Conservation (phyloP, 2,888 invertebrate genomes). For the Eupithecia inturbata region DNA sequence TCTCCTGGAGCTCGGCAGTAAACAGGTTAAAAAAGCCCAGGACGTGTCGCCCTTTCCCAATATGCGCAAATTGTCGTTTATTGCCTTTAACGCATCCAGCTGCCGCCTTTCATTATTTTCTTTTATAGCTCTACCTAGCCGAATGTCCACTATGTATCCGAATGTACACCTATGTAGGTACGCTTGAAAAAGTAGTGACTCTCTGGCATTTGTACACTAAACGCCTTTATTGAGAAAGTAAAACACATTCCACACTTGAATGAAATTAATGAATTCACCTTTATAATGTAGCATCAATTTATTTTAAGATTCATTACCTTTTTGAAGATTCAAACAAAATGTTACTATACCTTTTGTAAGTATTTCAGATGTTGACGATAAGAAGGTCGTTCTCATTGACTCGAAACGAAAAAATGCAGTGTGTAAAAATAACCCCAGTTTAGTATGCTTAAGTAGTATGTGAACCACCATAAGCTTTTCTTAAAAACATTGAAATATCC, state of each 20-base stretch:
- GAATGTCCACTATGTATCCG: no score
- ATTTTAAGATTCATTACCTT: constrained; percentile 42
- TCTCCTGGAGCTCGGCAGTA: neutral
- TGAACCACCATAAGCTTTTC: neutral
- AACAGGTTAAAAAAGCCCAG: neutral
- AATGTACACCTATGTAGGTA: no score
- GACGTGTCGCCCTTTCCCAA: neutral
- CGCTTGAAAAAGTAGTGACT: neutral
- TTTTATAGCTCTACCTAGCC: neutral
- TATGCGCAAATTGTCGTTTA: neutral
- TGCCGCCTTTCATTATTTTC: neutral
- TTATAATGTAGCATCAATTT: constrained; percentile 36
- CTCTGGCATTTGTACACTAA: neutral
- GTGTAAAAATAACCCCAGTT: constrained; percentile 28
- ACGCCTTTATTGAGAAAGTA: constrained; percentile 2
- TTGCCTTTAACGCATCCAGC: neutral
- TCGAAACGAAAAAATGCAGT: constrained; percentile 26
- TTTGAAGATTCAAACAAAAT: constrained; percentile 41
- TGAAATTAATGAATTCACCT: constrained; percentile 35
- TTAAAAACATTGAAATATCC: neutral
- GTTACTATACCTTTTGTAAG: constrained; percentile 22
- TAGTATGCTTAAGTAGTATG: neutral
- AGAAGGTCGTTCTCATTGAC: constrained; percentile 38
- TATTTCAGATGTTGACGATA: constrained; percentile 20
- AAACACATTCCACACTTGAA: constrained; percentile 16